Evolutionary conservation across 2,113 vertebrate species (phyloP), one percentile per base, ranked within the genome.

Genomic region (Cercocebus atys): DNA sequence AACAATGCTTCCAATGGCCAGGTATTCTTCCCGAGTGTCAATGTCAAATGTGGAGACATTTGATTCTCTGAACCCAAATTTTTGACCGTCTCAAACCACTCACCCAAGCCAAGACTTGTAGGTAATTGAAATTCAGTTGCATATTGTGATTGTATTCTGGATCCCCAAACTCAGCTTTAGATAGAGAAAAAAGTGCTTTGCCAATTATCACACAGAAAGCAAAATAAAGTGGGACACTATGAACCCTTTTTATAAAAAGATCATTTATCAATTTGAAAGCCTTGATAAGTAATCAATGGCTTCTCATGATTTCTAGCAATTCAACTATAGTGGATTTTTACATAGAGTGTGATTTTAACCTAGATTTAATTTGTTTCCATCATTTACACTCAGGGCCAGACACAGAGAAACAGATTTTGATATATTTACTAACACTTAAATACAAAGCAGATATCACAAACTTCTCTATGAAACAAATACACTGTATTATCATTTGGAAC

Each of bases 271-370:
- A 52, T 66, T 93, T 38, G 45, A 40, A 90, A 83, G 22, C 50
- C 20, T 57, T 73, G 38, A 10, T 55, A 90, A 89, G 22, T 14
- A 50, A 45, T 87, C 32, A 61, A 38, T 66, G 32, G 22, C 14
- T 84, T 95, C 35, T 43, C 2, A 16, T 57, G 70, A 79, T 57
- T 95, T 96, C 25, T 88, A 88, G 17, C 14, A 90, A 93, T 93
- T 92, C 9, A 43, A 52, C 22, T 32, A 43, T 38, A 17, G 0
- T 88, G 14, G 5, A 75, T 88, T 68, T 88, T 80, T 64, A 90
- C 70, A 43, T 47, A 66, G 6, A 30, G 3, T 59, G 68, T 87
- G 45, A 82, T 32, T 78, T 95, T 83, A 66, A 84, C 66, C 27
- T 83, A 79, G 20, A 90, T 3, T 64, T 66, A 93, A 59, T 30